phyloP scores from a whole-genome alignment of 2,888 invertebrate genomes.

The Boloria selene region DNA sequence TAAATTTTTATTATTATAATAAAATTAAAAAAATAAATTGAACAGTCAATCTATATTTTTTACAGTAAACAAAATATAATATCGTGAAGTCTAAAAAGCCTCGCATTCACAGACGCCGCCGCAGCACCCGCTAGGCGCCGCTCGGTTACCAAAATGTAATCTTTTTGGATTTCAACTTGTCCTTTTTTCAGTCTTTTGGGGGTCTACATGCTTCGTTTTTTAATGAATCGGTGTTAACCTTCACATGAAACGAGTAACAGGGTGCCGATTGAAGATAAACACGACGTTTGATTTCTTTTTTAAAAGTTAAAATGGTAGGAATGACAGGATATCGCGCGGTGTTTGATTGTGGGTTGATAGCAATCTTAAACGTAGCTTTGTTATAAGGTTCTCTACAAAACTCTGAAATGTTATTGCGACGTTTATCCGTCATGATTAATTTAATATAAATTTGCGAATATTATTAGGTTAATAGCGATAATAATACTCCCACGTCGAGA shows the following conservation, averaged over 20 bases:
- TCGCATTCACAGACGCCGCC: slow-evolving; percentile 77
- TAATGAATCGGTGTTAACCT: slow-evolving; percentile 82
- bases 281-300: slow-evolving; percentile 55
- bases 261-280: slow-evolving; percentile 81
- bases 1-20: too few relatives aligned
- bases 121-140: slow-evolving; percentile 79
- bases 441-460: slow-evolving; percentile 1
- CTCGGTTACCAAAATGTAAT: slow-evolving; percentile 74
- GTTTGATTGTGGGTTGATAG: slow-evolving; percentile 62
- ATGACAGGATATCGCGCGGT: slow-evolving; percentile 70
- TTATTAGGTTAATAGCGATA: slow-evolving; percentile 10
- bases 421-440: slow-evolving; percentile 22
- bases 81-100: slow-evolving; percentile 54
- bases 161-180: slow-evolving; percentile 64
- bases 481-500: slow-evolving; percentile 6
- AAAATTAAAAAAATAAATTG: too few relatives aligned
- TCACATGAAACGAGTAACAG: slow-evolving; percentile 78
- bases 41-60: background rate
- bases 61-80: slow-evolving; percentile 1
- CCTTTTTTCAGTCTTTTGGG: slow-evolving; percentile 78
- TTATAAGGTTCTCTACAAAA: slow-evolving; percentile 57
- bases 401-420: slow-evolving; percentile 41
- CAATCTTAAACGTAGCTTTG: slow-evolving; percentile 54
- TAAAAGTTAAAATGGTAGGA: slow-evolving; percentile 64
- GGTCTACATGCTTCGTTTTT: slow-evolving; percentile 76